Conservation (phyloP, 2,888 invertebrate genomes). For the Sinhomidia bicolor region DNA sequence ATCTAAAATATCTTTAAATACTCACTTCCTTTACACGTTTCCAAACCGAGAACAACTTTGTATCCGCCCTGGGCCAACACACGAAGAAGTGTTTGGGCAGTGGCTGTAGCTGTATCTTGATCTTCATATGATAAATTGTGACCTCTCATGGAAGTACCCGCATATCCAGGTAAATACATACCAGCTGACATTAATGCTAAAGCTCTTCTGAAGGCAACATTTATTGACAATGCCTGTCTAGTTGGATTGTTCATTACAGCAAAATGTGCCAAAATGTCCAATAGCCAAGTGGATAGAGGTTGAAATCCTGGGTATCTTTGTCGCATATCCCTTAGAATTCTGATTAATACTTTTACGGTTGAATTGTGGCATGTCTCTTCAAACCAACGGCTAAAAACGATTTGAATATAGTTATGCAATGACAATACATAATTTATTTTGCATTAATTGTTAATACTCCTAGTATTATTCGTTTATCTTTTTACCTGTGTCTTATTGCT, state of each 20-base stretch:
- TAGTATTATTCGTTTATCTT: too few relatives aligned
- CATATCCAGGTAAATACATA: slow-evolving; percentile 82
- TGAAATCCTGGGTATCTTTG: slow-evolving; percentile 94
- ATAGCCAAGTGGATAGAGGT: slow-evolving; percentile 97
- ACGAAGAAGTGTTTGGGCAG: slow-evolving; percentile 95
- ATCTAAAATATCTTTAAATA: too few relatives aligned
- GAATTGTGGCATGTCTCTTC: slow-evolving; percentile 99
- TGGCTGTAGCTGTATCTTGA: slow-evolving; percentile 95
- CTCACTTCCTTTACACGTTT: slow-evolving; percentile 80
- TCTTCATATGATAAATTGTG: slow-evolving; percentile 89
- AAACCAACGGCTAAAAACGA: slow-evolving; percentile 93
- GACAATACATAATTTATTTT: background rate
- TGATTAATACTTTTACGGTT: slow-evolving; percentile 96
- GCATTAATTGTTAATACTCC: too few relatives aligned
- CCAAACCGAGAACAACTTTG: slow-evolving; percentile 91
- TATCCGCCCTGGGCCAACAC: slow-evolving; percentile 97
- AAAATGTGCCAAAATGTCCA: slow-evolving; percentile 97
- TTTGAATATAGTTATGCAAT: background rate
- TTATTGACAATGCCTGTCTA: slow-evolving; percentile 94
- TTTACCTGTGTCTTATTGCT: slow-evolving; percentile 91
- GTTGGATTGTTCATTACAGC: slow-evolving; percentile 98
- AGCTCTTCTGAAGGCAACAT: slow-evolving; percentile 94
- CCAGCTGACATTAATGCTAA: slow-evolving; percentile 96
- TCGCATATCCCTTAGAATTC: slow-evolving; percentile 95
- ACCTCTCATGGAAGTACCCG: slow-evolving; percentile 78